A percentile compares a stretch with the other conserved stretches of the same genome.
Conservation (phyloP, 23 tunicate genomes). For the Oikopleura vanhoeffeni region DNA sequence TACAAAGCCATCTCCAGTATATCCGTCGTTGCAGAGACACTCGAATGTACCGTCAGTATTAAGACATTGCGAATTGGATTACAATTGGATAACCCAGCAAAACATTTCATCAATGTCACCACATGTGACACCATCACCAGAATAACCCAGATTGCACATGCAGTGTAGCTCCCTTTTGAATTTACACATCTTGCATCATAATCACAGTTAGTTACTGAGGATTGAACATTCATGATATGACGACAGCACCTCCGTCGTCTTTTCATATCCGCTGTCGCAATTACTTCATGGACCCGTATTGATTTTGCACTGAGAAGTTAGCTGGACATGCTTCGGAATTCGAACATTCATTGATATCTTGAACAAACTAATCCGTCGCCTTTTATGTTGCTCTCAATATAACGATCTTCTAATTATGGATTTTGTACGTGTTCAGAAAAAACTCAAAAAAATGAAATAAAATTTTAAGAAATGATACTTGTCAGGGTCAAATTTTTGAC, state of each 20-base stretch:
- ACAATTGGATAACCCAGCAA: background rate
- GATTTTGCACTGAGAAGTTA: background rate
- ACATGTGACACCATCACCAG: slow-evolving; percentile 17
- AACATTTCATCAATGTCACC: background rate
- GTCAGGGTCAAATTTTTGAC: too few relatives aligned
- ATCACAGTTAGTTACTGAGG: background rate
- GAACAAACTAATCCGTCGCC: background rate
- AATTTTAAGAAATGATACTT: too few relatives aligned
- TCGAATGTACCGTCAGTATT: slow-evolving; percentile 1
- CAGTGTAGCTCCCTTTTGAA: slow-evolving; percentile 3
- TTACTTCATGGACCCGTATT: background rate
- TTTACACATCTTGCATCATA: slow-evolving; percentile 17
- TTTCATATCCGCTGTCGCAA: slow-evolving; percentile 7
- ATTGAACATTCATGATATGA: background rate
- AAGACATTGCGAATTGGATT: slow-evolving; percentile 13
- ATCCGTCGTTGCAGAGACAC: slow-evolving; percentile 20
- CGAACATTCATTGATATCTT: background rate
- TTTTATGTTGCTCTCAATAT: slow-evolving; percentile 14
- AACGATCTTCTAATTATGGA: slow-evolving; percentile 11
- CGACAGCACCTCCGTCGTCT: background rate
- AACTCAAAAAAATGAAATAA: too few relatives aligned
- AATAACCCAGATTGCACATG: slow-evolving; percentile 14
- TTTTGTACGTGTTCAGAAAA: too few relatives aligned
- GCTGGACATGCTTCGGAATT: background rate
- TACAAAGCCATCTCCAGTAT: slow-evolving; percentile 20